phyloP scores from a whole-genome alignment of 2,113 vertebrate species.

The Gila orcuttii region DNA sequence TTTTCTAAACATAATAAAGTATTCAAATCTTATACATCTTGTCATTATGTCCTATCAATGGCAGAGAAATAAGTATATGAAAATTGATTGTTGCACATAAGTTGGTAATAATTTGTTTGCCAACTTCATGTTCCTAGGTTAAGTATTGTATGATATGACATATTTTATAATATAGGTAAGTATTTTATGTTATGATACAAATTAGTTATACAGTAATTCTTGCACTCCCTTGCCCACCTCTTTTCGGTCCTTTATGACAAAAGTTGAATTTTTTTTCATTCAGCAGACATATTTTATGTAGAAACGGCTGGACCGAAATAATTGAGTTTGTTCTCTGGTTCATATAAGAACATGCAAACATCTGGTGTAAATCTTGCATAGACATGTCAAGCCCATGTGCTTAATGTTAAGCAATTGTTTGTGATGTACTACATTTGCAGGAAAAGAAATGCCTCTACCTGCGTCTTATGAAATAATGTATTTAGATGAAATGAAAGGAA shows the following conservation, averaged over 20 bases:
- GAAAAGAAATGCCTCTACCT: not conserved
- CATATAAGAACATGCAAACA: too few species aligned
- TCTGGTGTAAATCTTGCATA: not conserved
- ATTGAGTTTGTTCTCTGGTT: too few species aligned
- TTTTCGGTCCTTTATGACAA: not conserved
- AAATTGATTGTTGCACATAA: not conserved
- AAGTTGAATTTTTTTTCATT: not conserved
- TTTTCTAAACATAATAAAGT: conserved; percentile 48
- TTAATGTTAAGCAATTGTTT: not conserved
- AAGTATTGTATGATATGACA: not conserved
- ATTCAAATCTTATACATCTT: not conserved
- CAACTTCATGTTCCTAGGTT: too few species aligned
- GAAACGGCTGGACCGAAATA: too few species aligned
- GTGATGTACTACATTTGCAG: not conserved
- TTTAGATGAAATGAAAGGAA: not conserved
- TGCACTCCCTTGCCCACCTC: not conserved
- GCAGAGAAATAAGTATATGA: not conserved
- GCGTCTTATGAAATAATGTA: not conserved
- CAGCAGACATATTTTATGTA: too few species aligned
- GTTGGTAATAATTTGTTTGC: not conserved
- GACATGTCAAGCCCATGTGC: not conserved
- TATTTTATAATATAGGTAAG: not conserved
- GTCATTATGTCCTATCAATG: not conserved
- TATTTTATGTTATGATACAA: not conserved
- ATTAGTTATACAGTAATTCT: not conserved